phyloP scores from a whole-genome alignment of 2,888 invertebrate genomes.

The Iphiclides podalirius region DNA sequence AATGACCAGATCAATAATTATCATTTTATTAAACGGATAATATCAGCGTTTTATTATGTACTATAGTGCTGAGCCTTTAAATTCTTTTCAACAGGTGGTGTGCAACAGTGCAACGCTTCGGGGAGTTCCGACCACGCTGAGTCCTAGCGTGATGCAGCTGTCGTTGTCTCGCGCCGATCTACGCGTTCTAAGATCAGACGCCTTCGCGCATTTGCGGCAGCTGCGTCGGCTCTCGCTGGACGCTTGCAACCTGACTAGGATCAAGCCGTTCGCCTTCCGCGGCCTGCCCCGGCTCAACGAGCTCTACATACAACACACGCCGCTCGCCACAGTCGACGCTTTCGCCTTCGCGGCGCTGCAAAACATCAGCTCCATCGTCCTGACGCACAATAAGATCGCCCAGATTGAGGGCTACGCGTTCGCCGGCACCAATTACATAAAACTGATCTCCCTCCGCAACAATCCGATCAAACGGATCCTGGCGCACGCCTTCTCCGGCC shows the following conservation, averaged over 20 bases:
- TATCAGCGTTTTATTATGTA: no score
- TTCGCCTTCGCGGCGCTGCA: constrained; percentile 92
- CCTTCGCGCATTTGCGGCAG: constrained; percentile 89
- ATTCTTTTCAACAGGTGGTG: constrained; percentile 85
- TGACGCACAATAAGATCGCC: constrained; percentile 85
- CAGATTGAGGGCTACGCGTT: constrained; percentile 90
- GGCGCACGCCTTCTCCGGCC: constrained; percentile 90
- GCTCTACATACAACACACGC: constrained; percentile 92
- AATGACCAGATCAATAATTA: no score
- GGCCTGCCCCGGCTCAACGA: constrained; percentile 88
- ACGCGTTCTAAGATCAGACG: constrained; percentile 88
- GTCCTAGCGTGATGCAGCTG: constrained; percentile 89
- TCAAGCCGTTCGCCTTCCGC: constrained; percentile 91
- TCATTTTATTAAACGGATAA: no score
- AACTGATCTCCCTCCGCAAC: constrained; percentile 88
- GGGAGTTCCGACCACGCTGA: constrained; percentile 89
- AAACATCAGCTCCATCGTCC: constrained; percentile 86
- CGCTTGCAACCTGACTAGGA: constrained; percentile 91
- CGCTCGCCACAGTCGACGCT: constrained; percentile 87
- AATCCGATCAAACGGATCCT: constrained; percentile 91
- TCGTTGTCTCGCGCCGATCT: constrained; percentile 93
- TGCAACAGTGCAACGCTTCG: constrained; percentile 92
- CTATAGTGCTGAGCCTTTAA: no score
- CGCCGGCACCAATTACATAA: constrained; percentile 91
- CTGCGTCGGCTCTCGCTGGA: constrained; percentile 91